These are phyloP conservation scores for roundworm (Caenorhabditis elegans) DNA, from an alignment of 1,140 invertebrate species.

Conservation along the genomic window WBcel235 BX284606.5:8776501-8777000, in stretches of 20 bases:
- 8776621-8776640: constrained; percentile 12
- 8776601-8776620: neutral
- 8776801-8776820: neutral
- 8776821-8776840: neutral
- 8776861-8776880: neutral
- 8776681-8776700: neutral
- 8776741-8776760: neutral
- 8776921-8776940: too few species aligned
- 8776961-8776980: too few species aligned
- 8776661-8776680: neutral
- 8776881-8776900: too few species aligned
- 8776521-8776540: neutral
- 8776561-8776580: neutral
- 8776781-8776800: constrained; percentile 32
- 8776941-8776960: too few species aligned
- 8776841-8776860: constrained; percentile 8
- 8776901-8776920: too few species aligned
- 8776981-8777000: too few species aligned
- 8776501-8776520: constrained; percentile 9
- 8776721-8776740: neutral
- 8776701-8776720: neutral
- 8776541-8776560: neutral
- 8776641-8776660: neutral
- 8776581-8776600: neutral
- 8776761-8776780: neutral